phyloP scores from a whole-genome alignment of 2,888 invertebrate species.

The Noctua pronuba region DNA sequence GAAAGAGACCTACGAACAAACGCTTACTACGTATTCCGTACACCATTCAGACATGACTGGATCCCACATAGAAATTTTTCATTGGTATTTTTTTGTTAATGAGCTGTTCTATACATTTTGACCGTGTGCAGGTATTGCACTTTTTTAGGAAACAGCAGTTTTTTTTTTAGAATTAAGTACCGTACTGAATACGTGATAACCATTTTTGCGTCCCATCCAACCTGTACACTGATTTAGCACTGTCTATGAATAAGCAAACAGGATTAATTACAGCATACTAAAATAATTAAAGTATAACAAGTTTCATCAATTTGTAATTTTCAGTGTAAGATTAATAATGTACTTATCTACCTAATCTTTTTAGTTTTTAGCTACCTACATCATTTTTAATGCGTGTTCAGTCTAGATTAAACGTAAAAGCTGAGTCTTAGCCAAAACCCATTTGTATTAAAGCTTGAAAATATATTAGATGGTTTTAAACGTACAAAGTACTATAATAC shows the following conservation, averaged over 20 bases:
- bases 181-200: no score
- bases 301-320: background rate
- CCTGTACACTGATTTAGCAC: background rate
- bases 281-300: background rate
- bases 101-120: no score
- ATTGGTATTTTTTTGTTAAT: no score
- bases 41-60: no score
- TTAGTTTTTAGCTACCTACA: background rate
- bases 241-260: background rate
- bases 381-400: background rate
- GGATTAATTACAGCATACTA: background rate
- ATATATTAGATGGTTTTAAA: background rate
- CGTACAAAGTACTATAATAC: background rate
- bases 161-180: no score
- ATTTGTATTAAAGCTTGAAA: conserved; percentile 17
- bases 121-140: no score
- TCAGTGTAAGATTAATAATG: background rate
- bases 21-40: no score
- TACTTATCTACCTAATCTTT: background rate
- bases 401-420: conserved; percentile 15
- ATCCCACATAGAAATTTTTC: no score
- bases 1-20: no score
- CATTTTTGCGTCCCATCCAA: no score
- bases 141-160: no score
- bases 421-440: conserved; percentile 14